Conservation (phyloP, 2,888 invertebrate genomes). For the Epinotia demarniana region DNA sequence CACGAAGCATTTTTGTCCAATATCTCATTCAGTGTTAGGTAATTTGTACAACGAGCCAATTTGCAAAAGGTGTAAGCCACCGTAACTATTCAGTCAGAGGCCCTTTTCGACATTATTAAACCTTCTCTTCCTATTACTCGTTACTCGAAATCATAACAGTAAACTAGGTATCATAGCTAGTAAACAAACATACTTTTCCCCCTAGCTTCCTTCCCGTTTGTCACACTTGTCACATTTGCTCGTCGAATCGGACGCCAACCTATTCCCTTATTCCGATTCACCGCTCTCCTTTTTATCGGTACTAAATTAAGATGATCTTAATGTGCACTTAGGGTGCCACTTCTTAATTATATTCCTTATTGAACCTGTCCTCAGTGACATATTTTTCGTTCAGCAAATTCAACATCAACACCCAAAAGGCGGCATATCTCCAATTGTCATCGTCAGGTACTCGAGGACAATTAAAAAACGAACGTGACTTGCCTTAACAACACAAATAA, state of each 20-base stretch:
- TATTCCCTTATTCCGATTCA: conserved; percentile 18
- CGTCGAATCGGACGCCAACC: neutral
- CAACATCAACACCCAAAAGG: conserved; percentile 2
- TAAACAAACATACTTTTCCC: neutral
- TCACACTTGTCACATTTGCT: neutral
- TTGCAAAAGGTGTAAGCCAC: no score
- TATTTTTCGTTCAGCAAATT: neutral
- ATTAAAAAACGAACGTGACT: conserved; percentile 37
- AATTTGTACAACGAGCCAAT: no score
- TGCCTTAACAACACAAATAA: conserved; percentile 29
- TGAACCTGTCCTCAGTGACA: neutral
- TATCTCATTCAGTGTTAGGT: neutral
- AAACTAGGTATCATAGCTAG: neutral
- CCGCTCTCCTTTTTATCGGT: neutral
- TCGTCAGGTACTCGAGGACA: conserved; percentile 3
- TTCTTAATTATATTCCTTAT: conserved; percentile 8
- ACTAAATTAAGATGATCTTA: neutral
- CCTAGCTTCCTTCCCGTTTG: neutral
- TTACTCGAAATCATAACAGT: neutral
- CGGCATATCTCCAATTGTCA: conserved; percentile 21
- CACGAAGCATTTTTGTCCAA: neutral
- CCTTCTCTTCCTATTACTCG: no score
- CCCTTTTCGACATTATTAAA: no score
- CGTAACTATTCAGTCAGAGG: no score
- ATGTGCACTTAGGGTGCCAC: neutral